Base-by-base conservation (phyloP, 1,140 invertebrate genomes). In the Coptotermes formosanus region DNA sequence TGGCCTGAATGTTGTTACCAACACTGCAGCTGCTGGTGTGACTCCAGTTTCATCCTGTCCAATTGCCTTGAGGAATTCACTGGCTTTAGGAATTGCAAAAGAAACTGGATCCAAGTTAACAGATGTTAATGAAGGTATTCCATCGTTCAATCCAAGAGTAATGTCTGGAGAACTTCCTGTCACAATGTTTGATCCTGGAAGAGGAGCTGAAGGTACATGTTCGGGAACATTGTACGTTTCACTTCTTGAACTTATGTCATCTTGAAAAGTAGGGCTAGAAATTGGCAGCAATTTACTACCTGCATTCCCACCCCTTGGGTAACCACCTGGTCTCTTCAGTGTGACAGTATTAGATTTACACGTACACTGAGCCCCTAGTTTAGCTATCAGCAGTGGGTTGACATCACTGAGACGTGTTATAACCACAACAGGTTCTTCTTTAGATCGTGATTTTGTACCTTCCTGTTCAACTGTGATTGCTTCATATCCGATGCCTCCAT, bases 311-410 rank as follows among this genome's bases (percentile, higher is more conserved):
- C 25, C n/a, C 7, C 25, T 75, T 75, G 64, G 9, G n/a, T 30
- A 75, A 75, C 2, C 64, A 30, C 30, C 64, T 75, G n/a, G 64
- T 75, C 25, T 75, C 38, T 82, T 86, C 16, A 86, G 75, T 25
- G 85, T 55, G 52, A 86, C 25, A 32, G 48, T 45, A n/a, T 86
- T 64, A 0, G 93, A 93, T 87, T 93, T 93, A 88, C 95, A 96
- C 59, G 94, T 95, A 87, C 95, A 96, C 69, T 95, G 94, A 14
- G 95, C 94, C 3, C 94, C 94, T 21, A 96, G 90, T 91, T 96
- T 96, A 59, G 93, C 92, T 0, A 95, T 91, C 21, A 95, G 90
- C 23, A 95, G 90, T 2, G 95, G 94, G 89, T 94, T 94, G 69
- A 94, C 92, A 87, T 95, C 94, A 85, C 94, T 94, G 82, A 94